Percentiles rank a stretch among this genome's conserved stretches.
Evolutionary conservation across 2,888 invertebrate species (phyloP).

Genomic region (Drosophila trichaetosa): DNA sequence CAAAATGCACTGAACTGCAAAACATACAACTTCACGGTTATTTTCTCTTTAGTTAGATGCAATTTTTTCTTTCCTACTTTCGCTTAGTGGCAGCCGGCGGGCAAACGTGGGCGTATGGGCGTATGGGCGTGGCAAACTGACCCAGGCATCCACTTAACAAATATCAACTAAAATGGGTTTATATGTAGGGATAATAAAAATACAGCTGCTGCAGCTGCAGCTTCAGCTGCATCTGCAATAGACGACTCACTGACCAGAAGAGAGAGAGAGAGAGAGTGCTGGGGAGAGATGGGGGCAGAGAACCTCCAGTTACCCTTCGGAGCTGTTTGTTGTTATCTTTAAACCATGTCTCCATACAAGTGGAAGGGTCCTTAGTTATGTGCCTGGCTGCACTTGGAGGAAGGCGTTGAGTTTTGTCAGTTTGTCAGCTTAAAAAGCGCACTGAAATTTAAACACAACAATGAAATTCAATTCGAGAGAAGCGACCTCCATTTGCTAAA

Average conservation of each 20-base stretch:
- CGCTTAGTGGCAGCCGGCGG: conserved; percentile 11
- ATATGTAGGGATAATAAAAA: conserved; percentile 74
- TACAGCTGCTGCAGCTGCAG: conserved; percentile 40
- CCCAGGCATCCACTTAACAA: conserved; percentile 63
- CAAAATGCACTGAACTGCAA: conserved; percentile 78
- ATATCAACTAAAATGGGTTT: conserved; percentile 73
- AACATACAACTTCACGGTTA: conserved; percentile 77
- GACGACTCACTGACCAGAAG: conserved; percentile 21
- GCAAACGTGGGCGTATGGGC: background rate
- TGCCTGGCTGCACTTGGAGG: conserved; percentile 35
- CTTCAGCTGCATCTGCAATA: conserved; percentile 28
- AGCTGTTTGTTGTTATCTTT: conserved; percentile 11
- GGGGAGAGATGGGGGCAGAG: background rate
- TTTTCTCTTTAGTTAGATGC: conserved; percentile 70
- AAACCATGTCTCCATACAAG: conserved; percentile 7
- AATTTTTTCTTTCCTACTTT: conserved; percentile 36
- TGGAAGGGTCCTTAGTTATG: conserved; percentile 30
- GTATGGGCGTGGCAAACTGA: conserved; percentile 43
- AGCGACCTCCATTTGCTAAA: conserved; percentile 15
- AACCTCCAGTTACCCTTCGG: background rate
- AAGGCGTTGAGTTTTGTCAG: conserved; percentile 31
- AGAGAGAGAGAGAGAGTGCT: background rate
- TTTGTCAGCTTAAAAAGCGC: conserved; percentile 40
- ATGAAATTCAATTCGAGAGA: conserved; percentile 24
- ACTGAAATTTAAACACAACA: conserved; percentile 37